Evolutionary conservation across 2,113 vertebrate species (phyloP).

Genomic region (Erinaceus europaeus): DNA sequence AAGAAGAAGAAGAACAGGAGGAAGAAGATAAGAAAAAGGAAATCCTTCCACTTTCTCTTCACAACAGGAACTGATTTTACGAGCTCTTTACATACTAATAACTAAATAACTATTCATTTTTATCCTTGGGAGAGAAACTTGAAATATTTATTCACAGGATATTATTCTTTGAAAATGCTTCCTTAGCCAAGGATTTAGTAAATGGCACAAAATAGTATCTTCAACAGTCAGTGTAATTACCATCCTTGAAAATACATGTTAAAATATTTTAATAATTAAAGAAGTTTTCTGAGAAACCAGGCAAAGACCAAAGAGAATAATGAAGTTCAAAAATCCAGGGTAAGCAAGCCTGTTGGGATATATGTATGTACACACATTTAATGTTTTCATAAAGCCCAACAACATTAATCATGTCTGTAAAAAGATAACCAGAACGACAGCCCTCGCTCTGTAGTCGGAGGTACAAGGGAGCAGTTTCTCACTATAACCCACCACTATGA

Average conservation of each 20-base stretch:
- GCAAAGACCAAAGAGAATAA: conserved; percentile 54
- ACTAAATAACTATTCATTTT: conserved; percentile 80
- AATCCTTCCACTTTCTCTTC: not conserved
- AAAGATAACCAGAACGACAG: conserved; percentile 63
- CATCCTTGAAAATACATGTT: conserved; percentile 58
- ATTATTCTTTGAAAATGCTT: conserved; percentile 74
- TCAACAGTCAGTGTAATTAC: conserved; percentile 60
- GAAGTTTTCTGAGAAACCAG: conserved; percentile 43
- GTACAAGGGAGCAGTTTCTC: conserved; percentile 66
- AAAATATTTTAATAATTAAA: conserved; percentile 74
- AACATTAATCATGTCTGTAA: conserved; percentile 75
- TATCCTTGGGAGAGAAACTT: conserved; percentile 69
- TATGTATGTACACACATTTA: not conserved
- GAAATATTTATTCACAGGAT: conserved; percentile 78
- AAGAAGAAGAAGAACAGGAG: too few species aligned
- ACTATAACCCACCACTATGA: conserved; percentile 59
- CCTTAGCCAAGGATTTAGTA: conserved; percentile 57
- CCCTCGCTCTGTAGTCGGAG: conserved; percentile 18
- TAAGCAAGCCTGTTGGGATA: not conserved
- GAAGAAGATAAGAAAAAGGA: too few species aligned
- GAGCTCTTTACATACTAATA: conserved; percentile 68
- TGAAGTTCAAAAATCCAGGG: not conserved
- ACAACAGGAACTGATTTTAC: conserved; percentile 62
- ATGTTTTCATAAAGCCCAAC: conserved; percentile 57
- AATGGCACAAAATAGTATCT: conserved; percentile 38